A percentile compares a stretch with the other conserved stretches of the same genome.
Evolutionary conservation across 2,888 invertebrate species (phyloP).

Genomic region (Cephus sareptanus): DNA sequence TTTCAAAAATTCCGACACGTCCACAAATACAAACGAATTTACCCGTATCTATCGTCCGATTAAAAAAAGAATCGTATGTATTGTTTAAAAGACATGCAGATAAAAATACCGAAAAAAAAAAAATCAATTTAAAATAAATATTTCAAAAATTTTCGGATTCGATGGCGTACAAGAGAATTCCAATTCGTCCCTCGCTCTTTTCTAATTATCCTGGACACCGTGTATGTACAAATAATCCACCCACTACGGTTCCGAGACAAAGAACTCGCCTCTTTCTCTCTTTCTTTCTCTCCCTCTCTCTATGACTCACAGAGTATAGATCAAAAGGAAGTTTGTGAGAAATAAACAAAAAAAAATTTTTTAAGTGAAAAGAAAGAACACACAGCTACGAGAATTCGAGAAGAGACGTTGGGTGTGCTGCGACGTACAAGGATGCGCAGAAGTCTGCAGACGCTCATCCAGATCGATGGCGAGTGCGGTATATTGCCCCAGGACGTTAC

Average conservation of each 20-base stretch:
- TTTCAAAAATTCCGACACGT: neutral
- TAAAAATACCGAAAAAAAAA: neutral
- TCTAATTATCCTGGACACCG: neutral
- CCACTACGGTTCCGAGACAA: neutral
- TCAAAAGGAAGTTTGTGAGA: neutral
- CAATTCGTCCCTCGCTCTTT: slow-evolving; percentile 16
- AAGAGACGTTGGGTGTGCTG: neutral
- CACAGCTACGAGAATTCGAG: neutral
- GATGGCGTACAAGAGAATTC: neutral
- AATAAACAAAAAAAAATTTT: neutral
- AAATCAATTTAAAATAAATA: neutral
- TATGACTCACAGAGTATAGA: slow-evolving; percentile 20
- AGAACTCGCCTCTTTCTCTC: slow-evolving; percentile 12
- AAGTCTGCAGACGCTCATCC: neutral
- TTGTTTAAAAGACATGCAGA: neutral
- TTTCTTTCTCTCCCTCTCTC: slow-evolving; percentile 15
- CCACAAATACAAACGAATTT: neutral
- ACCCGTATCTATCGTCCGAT: neutral
- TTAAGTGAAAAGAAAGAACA: neutral
- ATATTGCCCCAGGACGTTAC: neutral
- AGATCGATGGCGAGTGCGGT: neutral
- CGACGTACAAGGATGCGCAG: neutral
- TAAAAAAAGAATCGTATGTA: neutral
- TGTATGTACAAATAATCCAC: neutral
- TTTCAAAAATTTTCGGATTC: neutral